phyloP scores from a whole-genome alignment of 2,888 invertebrate species.

The Papilio gigon region DNA sequence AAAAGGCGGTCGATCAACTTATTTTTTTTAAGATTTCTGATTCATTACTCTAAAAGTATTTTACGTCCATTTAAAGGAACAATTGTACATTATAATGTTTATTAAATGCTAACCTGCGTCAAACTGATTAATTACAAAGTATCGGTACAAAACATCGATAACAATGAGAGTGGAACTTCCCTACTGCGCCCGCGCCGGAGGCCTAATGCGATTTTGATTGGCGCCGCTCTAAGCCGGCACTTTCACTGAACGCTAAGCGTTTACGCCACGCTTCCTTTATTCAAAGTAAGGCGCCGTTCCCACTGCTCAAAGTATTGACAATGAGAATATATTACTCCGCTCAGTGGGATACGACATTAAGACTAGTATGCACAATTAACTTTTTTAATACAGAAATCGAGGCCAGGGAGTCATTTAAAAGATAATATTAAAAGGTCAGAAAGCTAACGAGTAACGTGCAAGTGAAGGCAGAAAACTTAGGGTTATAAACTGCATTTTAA shows the following conservation, averaged over 20 bases:
- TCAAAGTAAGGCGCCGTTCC: constrained; percentile 48
- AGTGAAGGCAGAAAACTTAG: background rate
- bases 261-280: constrained; percentile 59
- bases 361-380: constrained; percentile 11
- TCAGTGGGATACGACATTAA: constrained; percentile 25
- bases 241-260: constrained; percentile 68
- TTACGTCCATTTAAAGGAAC: background rate
- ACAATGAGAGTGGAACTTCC: constrained; percentile 14
- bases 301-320: constrained; percentile 31
- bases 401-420: constrained; percentile 8
- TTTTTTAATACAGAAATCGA: constrained; percentile 16
- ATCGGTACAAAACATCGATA: constrained; percentile 16
- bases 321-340: constrained; percentile 8
- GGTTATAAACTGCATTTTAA: background rate
- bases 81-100: background rate
- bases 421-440: background rate
- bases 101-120: background rate
- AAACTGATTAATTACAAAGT: background rate
- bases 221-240: constrained; percentile 64
- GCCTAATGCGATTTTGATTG: constrained; percentile 75
- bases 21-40: no score
- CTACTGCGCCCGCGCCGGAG: constrained; percentile 44
- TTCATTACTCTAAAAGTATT: no score
- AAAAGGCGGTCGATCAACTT: no score
- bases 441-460: background rate